These are phyloP conservation scores for Trachemys scripta DNA, from an alignment of 2,113 vertebrate species.

Conservation along the genomic window DNA sequence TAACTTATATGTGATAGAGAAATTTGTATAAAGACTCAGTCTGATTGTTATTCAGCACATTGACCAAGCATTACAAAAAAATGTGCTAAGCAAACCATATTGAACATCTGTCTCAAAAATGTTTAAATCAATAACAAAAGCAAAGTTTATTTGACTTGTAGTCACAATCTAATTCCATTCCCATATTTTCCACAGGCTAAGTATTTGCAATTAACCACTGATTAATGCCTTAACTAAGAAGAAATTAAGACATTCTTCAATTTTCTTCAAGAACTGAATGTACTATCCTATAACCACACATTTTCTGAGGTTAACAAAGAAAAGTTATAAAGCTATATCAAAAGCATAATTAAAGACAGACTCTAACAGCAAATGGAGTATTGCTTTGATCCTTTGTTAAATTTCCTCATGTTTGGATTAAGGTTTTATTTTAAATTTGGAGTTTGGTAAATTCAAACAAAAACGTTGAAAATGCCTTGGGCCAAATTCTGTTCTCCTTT, in stretches of 20 bases:
- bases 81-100: conserved; percentile 76
- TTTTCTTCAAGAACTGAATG: conserved; percentile 61
- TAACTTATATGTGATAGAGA: conserved; percentile 49
- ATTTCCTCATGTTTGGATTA: conserved; percentile 34
- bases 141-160: conserved; percentile 82
- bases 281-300: conserved; percentile 33
- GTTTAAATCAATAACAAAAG: conserved; percentile 80
- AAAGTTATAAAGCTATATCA: neutral
- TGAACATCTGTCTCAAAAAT: conserved; percentile 81
- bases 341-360: neutral
- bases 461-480: neutral
- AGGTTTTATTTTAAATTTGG: conserved; percentile 17
- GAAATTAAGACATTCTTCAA: conserved; percentile 66
- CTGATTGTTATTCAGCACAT: conserved; percentile 75
- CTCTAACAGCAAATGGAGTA: neutral
- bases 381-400: conserved; percentile 15
- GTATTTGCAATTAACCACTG: conserved; percentile 80
- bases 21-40: conserved; percentile 12
- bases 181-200: conserved; percentile 79
- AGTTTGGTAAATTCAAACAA: neutral
- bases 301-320: neutral
- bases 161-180: conserved; percentile 79
- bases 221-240: conserved; percentile 79
- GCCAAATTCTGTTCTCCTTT: conserved; percentile 32
- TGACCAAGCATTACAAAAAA: conserved; percentile 50